Evolutionary conservation across 2,113 vertebrate genomes (phyloP), one percentile per base, ranked within the genome.

Genomic region (Geococcyx californianus): DNA sequence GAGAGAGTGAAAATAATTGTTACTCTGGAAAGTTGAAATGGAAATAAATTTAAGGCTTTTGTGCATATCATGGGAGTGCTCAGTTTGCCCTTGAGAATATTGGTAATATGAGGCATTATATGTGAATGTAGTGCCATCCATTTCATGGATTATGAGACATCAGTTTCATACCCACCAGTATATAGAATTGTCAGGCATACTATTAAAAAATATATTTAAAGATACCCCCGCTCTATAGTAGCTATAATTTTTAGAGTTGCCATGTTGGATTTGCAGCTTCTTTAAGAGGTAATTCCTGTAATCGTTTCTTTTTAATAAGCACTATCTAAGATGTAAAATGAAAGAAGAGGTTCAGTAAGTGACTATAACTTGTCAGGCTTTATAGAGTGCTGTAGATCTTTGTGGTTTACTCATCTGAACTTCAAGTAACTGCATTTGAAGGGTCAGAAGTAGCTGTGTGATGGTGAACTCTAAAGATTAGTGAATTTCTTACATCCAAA

Each of bases 251-350:
- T 82, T 82, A 58, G 54, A 95, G 58, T 28, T 76, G 58, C 72
- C 20, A 34, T 5, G 3, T 16, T 94, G 51, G 67, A 94, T 89
- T 79, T 96, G 70, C 63, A 92, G 49, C 85, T 88, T 85, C 73
- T 89, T 89, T 70, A 87, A 91, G 63, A 88, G 58, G 54, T 79
- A 66, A 79, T 95, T 81, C 73, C 73, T 94, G 76, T 88, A 94
- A 80, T 80, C 0, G 1, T 87, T 92, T 64, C 47, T 93, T 84
- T 92, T 94, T 81, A 84, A 90, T 96, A 92, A 94, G 83, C 72
- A 49, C 42, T 83, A 28, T 79, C 67, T 66, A 67, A 77, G 47
- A 70, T 67, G 34, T 84, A 68, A 84, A 90, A 88, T 70, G 47
- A 90, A 96, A 67, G 75, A 77, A 84, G 73, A 69, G 63, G 44